These are phyloP conservation scores for Aphidius colemani DNA, from an alignment of 2,888 invertebrate genomes.

Conservation along the genomic window DNA sequence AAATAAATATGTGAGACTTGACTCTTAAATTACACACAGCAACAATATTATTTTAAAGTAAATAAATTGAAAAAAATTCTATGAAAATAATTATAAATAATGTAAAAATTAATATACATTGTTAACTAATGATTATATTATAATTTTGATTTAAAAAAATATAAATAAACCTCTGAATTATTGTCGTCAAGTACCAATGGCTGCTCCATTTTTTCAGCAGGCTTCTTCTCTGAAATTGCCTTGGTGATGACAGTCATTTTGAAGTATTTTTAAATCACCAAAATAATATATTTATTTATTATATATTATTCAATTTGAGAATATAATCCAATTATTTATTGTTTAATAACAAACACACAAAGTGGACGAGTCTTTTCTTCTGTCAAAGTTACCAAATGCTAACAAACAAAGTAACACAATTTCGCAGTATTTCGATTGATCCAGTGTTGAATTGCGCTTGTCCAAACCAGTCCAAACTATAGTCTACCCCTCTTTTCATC, in stretches of 20 bases:
- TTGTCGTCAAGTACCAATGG: conserved; percentile 67
- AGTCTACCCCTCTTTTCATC: neutral
- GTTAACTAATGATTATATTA: too few species aligned
- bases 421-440: conserved; percentile 38
- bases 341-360: conserved; percentile 20
- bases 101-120: too few species aligned
- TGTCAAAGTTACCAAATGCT: conserved; percentile 12
- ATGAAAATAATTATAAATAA: too few species aligned
- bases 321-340: neutral
- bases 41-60: too few species aligned
- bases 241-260: conserved; percentile 82
- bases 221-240: conserved; percentile 73
- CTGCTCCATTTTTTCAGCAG: conserved; percentile 67
- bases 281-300: neutral
- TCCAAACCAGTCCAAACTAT: conserved; percentile 14
- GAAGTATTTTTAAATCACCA: conserved; percentile 1
- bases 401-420: conserved; percentile 22
- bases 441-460: conserved; percentile 32
- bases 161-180: conserved; percentile 55
- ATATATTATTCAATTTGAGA: conserved; percentile 1
- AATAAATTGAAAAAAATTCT: conserved; percentile 1
- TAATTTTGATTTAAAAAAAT: neutral
- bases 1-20: neutral
- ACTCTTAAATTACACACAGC: neutral
- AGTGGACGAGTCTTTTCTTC: conserved; percentile 7